Conservation (phyloP, 2,113 vertebrate genomes). For the Oreotrochilus melanogaster region DNA sequence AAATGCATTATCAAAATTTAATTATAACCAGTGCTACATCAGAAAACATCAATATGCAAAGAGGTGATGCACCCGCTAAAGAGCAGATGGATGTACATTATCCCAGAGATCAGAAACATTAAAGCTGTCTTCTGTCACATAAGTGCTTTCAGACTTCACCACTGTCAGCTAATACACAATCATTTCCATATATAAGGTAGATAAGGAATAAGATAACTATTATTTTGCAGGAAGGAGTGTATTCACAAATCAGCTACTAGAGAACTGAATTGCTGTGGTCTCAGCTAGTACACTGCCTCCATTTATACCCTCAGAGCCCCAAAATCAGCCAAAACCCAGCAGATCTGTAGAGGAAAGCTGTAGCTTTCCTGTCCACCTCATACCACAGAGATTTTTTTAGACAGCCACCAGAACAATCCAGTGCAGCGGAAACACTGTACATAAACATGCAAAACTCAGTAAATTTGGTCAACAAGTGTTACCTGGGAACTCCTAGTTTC, state of each 20-base stretch:
- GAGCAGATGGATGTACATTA: constrained; percentile 58
- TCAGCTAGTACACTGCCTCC: not conserved
- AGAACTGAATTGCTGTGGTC: not conserved
- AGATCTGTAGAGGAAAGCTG: not conserved
- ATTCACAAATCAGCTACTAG: not conserved
- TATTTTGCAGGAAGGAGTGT: not conserved
- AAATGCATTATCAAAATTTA: constrained; percentile 47
- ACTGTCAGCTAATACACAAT: not conserved
- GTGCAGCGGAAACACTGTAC: not conserved
- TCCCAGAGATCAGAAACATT: constrained; percentile 47
- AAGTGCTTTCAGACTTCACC: constrained; percentile 49
- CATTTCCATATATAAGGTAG: not conserved
- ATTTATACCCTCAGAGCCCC: not conserved
- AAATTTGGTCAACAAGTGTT: not conserved
- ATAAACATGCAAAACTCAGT: not conserved
- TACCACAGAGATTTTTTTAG: not conserved
- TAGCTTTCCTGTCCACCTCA: not conserved
- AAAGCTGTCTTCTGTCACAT: constrained; percentile 28
- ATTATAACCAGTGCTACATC: constrained; percentile 17
- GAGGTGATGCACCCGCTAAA: constrained; percentile 11
- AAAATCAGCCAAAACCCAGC: not conserved
- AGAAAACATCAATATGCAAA: constrained; percentile 51
- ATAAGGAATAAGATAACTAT: not conserved
- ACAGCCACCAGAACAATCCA: not conserved
- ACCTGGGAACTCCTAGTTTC: not conserved